Conservation (phyloP, 2,888 invertebrate genomes). For the Rhopalosiphum nymphaeae region DNA sequence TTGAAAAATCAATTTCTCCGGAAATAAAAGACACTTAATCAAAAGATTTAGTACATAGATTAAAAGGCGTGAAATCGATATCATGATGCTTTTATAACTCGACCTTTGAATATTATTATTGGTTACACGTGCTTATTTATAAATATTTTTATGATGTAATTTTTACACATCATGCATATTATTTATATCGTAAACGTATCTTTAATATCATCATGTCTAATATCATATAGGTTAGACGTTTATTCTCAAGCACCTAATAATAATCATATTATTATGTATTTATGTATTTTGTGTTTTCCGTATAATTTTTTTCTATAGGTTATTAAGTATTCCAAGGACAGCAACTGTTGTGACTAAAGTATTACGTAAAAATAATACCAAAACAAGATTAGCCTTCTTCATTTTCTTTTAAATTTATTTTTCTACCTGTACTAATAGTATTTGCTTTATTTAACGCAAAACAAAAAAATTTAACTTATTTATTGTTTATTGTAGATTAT, state of each 20-base stretch:
- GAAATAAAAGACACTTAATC: not conserved
- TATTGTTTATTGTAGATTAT: not conserved
- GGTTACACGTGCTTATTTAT: not conserved
- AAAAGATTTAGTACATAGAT: not conserved
- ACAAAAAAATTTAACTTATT: not conserved
- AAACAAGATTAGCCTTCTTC: not conserved
- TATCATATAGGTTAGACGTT: not conserved
- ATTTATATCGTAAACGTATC: not conserved
- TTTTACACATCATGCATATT: not conserved
- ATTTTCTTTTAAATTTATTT: not conserved
- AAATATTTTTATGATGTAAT: not conserved
- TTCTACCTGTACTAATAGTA: not conserved
- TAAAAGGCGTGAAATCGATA: not conserved
- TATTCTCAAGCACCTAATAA: not conserved
- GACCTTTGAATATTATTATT: not conserved
- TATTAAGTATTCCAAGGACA: conserved; percentile 1
- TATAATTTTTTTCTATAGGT: not conserved
- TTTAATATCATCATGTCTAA: not conserved
- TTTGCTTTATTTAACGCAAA: not conserved
- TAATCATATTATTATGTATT: not conserved
- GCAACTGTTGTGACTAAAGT: not conserved
- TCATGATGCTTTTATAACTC: not conserved
- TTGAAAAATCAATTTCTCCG: not conserved
- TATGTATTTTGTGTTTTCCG: not conserved
- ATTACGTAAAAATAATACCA: not conserved